These are phyloP conservation scores for Drosophila tsacasi DNA, from an alignment of 1,140 invertebrate species.

Conservation along the genomic window DNA sequence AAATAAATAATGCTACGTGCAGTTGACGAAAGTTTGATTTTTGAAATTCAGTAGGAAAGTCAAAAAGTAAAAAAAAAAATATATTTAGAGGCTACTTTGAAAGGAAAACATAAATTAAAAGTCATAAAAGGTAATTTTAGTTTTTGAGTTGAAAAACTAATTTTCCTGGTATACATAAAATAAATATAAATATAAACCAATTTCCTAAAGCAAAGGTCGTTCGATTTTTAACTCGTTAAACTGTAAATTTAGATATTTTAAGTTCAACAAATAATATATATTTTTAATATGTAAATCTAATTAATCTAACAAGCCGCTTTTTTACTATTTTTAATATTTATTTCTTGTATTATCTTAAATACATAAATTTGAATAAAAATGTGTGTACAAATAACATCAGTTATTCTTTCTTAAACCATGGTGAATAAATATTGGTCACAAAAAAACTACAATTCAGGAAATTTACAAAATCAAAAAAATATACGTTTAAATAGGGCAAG, in stretches of 20 bases:
- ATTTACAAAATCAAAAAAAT: constrained; percentile 1
- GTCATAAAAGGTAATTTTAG: not conserved
- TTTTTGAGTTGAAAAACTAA: constrained; percentile 1
- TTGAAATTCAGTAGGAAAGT: not conserved
- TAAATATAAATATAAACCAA: not conserved
- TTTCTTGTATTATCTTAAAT: not conserved
- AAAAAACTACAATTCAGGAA: not conserved
- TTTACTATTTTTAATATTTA: not conserved
- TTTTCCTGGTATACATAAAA: not conserved
- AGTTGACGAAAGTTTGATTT: constrained; percentile 21
- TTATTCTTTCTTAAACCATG: not conserved
- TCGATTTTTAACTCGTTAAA: not conserved
- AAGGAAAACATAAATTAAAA: not conserved
- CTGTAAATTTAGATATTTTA: not conserved
- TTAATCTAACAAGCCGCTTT: not conserved
- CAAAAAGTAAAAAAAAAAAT: not conserved
- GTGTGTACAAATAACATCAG: not conserved
- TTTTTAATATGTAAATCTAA: not conserved
- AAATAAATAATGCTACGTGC: constrained; percentile 25
- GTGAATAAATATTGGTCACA: not conserved
- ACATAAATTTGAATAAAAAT: not conserved
- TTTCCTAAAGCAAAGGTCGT: not conserved
- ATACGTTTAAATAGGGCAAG: constrained; percentile 7
- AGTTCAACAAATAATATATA: not conserved
- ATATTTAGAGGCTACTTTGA: not conserved